Percentiles rank a stretch among this genome's conserved stretches.
Conservation (phyloP, 2,113 vertebrate genomes). For the Hydropotes inermis region DNA sequence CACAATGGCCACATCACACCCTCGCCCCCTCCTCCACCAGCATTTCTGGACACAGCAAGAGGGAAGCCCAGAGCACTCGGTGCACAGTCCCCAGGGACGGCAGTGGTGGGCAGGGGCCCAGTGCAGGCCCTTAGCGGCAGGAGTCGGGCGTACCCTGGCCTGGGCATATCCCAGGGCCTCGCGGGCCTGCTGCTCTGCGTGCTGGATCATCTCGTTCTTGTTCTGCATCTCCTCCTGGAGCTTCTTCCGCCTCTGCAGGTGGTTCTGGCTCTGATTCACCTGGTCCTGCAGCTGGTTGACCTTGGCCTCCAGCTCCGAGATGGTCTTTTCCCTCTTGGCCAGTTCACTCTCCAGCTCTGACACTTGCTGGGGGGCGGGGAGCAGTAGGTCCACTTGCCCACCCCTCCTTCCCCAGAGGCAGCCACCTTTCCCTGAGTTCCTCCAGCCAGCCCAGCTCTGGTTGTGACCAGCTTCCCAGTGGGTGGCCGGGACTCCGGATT, state of each 20-base stretch:
- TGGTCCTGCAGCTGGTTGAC: constrained; percentile 61
- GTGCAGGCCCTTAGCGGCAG: background rate
- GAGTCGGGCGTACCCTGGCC: constrained; percentile 63
- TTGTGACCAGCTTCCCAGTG: background rate
- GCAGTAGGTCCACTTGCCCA: background rate
- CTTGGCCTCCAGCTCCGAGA: background rate
- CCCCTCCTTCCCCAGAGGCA: fast-evolving
- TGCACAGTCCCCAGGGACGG: background rate
- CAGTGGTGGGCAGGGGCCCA: background rate
- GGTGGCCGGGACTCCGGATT: fast-evolving
- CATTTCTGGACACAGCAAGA: too few species aligned
- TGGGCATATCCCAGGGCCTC: constrained; percentile 74
- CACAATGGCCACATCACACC: fast-evolving
- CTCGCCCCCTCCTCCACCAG: background rate
- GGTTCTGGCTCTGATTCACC: background rate
- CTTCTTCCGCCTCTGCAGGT: background rate
- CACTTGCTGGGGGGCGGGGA: constrained; percentile 55
- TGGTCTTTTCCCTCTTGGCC: background rate
- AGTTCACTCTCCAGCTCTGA: constrained; percentile 64
- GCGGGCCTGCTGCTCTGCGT: constrained; percentile 65
- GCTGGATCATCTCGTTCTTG: constrained; percentile 19
- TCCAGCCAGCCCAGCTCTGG: background rate
- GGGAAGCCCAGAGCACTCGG: background rate
- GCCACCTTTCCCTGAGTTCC: fast-evolving
- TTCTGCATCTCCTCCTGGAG: constrained; percentile 18